These are phyloP conservation scores for Apoda limacodes DNA, from an alignment of 2,888 invertebrate genomes.

Conservation along the genomic window DNA sequence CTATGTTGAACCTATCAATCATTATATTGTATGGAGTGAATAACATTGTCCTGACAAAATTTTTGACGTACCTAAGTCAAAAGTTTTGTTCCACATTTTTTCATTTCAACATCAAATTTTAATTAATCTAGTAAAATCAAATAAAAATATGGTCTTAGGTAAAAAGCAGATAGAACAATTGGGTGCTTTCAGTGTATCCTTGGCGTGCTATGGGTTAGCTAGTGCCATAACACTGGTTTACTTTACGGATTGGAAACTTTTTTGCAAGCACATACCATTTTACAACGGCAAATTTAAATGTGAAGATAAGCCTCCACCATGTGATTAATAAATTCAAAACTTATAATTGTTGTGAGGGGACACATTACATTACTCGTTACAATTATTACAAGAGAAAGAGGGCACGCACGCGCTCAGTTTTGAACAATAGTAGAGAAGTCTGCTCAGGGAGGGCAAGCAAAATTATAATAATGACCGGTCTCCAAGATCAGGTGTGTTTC, in stretches of 20 bases:
- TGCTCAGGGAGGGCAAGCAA: conserved; percentile 40
- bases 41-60: too few species aligned
- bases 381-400: conserved; percentile 23
- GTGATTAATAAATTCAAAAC: too few species aligned
- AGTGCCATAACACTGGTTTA: conserved; percentile 69
- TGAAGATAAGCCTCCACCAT: too few species aligned
- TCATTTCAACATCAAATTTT: conserved; percentile 1
- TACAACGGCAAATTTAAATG: conserved; percentile 75
- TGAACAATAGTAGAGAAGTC: conserved; percentile 27
- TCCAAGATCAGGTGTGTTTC: conserved; percentile 58
- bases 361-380: too few species aligned
- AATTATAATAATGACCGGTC: conserved; percentile 55
- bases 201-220: conserved; percentile 68
- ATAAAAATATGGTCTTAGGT: conserved; percentile 40
- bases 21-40: too few species aligned
- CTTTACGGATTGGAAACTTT: conserved; percentile 80
- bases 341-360: too few species aligned
- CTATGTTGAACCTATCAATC: too few species aligned
- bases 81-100: conserved; percentile 1
- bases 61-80: too few species aligned
- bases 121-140: not conserved
- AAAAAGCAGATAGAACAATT: conserved; percentile 71
- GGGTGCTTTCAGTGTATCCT: conserved; percentile 56
- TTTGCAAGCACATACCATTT: conserved; percentile 77
- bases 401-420: conserved; percentile 34